Evolutionary conservation across 2,797 vertebrate species (phyloP).

Genomic region (Rhinophrynus dorsalis): DNA sequence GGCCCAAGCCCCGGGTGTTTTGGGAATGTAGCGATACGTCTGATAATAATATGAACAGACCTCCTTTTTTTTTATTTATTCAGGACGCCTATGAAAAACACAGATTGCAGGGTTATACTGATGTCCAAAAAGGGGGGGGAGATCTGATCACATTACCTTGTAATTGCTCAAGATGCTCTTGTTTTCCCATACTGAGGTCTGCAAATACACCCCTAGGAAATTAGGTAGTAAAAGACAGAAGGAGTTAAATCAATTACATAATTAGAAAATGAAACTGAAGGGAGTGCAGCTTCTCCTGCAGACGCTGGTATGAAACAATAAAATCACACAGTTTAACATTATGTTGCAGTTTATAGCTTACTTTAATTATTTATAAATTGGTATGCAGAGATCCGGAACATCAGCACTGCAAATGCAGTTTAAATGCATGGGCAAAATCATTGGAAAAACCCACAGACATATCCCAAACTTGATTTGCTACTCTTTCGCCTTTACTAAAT

Average conservation of each 20-base stretch:
- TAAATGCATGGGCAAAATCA: constrained; percentile 16
- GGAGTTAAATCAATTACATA: constrained; percentile 38
- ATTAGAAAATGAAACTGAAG: constrained; percentile 36
- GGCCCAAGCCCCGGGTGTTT: no score
- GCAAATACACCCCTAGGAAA: not conserved
- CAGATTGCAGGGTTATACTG: no score
- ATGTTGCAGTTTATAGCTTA: constrained; percentile 45
- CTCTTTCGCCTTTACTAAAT: not conserved
- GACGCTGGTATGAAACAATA: constrained; percentile 43
- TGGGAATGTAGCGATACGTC: no score
- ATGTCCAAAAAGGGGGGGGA: no score
- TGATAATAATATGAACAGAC: no score
- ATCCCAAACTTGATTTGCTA: constrained; percentile 4
- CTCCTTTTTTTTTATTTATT: no score
- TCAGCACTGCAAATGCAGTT: constrained; percentile 38
- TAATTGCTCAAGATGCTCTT: no score
- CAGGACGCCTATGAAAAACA: no score
- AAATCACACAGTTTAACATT: constrained; percentile 46
- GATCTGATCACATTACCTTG: no score
- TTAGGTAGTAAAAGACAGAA: not conserved
- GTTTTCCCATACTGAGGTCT: no score
- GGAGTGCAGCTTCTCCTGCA: constrained; percentile 29
- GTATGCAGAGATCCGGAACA: constrained; percentile 47
- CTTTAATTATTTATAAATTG: constrained; percentile 50
- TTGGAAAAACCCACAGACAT: constrained; percentile 29